A percentile compares a stretch with the other conserved stretches of the same genome.
phyloP scores from a whole-genome alignment of 2,797 vertebrate species.

The Percopsis omiscomaycus region DNA sequence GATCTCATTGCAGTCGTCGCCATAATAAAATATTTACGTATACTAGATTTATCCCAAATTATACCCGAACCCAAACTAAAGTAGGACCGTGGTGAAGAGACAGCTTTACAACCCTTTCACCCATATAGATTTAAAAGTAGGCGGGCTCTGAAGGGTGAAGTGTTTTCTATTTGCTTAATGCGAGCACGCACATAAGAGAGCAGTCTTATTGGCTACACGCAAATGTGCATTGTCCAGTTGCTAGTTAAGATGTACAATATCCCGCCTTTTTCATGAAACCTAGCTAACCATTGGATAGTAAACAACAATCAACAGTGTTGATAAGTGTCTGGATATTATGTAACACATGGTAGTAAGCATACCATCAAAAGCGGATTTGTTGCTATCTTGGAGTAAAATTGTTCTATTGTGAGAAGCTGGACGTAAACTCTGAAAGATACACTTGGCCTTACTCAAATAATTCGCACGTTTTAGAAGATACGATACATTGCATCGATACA shows the following conservation, averaged over 20 bases:
- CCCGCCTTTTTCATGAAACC: slow-evolving; percentile 21
- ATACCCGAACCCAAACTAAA: not conserved
- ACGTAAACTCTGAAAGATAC: too few species aligned
- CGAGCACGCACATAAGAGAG: slow-evolving; percentile 16
- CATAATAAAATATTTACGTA: slow-evolving; percentile 52
- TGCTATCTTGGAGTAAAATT: too few species aligned
- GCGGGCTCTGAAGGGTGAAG: slow-evolving; percentile 9
- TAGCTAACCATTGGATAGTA: slow-evolving; percentile 44
- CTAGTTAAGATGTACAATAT: fast-evolving
- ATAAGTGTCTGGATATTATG: slow-evolving; percentile 10
- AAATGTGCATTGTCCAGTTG: slow-evolving; percentile 27
- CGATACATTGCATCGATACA: not conserved
- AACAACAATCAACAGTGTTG: not conserved
- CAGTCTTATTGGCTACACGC: slow-evolving; percentile 38
- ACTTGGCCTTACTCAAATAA: not conserved
- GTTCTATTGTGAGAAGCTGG: too few species aligned
- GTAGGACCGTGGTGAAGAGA: slow-evolving; percentile 17
- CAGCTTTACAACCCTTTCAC: not conserved
- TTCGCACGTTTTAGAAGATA: not conserved
- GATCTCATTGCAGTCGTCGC: slow-evolving; percentile 70
- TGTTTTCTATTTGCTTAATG: slow-evolving; percentile 30
- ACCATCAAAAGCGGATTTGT: too few species aligned
- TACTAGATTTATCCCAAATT: slow-evolving; percentile 7
- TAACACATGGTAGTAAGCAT: slow-evolving; percentile 2
- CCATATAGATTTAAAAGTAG: slow-evolving; percentile 16